Evolutionary conservation across 2,888 invertebrate genomes (phyloP).

Genomic region (Caenorhabditis virilis): DNA sequence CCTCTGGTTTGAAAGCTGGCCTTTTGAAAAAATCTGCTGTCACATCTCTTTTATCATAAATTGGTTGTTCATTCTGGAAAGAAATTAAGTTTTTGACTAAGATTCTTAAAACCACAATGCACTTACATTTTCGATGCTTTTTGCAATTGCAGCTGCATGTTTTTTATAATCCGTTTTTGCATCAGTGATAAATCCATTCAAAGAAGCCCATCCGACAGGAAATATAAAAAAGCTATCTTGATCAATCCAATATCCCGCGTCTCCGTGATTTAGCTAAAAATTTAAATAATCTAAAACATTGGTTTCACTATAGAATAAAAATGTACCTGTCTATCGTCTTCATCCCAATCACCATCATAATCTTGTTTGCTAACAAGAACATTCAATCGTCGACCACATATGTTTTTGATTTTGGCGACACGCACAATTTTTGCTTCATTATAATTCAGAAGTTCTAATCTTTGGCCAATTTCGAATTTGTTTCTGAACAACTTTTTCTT

Average conservation of each 20-base stretch:
- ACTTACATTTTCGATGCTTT: background rate
- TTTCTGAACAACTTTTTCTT: slow-evolving; percentile 1
- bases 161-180: slow-evolving; percentile 73
- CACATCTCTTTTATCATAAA: slow-evolving; percentile 14
- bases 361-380: slow-evolving; percentile 37
- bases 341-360: slow-evolving; percentile 11
- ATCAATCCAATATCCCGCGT: slow-evolving; percentile 52
- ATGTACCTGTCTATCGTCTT: slow-evolving; percentile 35
- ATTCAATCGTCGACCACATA: slow-evolving; percentile 38
- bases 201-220: slow-evolving; percentile 91
- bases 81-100: background rate
- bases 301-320: background rate
- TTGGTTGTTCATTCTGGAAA: slow-evolving; percentile 4
- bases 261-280: slow-evolving; percentile 6
- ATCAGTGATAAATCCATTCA: slow-evolving; percentile 85
- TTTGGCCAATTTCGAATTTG: slow-evolving; percentile 39
- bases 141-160: slow-evolving; percentile 47
- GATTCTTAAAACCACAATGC: background rate
- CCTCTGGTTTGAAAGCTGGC: background rate
- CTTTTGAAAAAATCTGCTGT: slow-evolving; percentile 2
- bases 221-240: slow-evolving; percentile 94
- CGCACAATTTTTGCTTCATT: slow-evolving; percentile 39
- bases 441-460: slow-evolving; percentile 53
- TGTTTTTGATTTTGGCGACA: slow-evolving; percentile 40
- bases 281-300: slow-evolving; percentile 2